phyloP scores from a whole-genome alignment of 2,888 invertebrate genomes.

The Tetragnatha montana region DNA sequence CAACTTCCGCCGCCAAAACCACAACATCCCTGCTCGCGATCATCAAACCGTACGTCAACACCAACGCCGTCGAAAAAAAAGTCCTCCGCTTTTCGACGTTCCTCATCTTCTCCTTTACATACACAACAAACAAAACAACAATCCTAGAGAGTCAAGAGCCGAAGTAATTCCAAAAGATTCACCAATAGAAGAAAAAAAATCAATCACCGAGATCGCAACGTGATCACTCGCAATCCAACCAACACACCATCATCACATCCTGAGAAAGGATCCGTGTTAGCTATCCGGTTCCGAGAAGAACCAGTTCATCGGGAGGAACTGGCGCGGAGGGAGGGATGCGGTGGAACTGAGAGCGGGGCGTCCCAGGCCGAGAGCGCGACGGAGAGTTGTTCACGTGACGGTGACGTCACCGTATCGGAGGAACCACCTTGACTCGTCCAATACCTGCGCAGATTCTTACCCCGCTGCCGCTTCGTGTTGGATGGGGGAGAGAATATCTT shows the following conservation, averaged over 20 bases:
- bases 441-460: slow-evolving; percentile 41
- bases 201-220: too few relatives aligned
- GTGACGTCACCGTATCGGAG: slow-evolving; percentile 17
- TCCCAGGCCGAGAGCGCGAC: slow-evolving; percentile 20
- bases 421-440: slow-evolving; percentile 13
- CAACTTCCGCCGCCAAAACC: neutral
- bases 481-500: slow-evolving; percentile 9
- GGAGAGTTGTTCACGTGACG: slow-evolving; percentile 41
- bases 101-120: neutral
- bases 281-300: too few relatives aligned
- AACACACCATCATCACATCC: neutral
- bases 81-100: neutral
- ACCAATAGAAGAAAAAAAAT: neutral
- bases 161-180: neutral
- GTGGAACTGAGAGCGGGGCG: slow-evolving; percentile 1
- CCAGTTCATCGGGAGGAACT: neutral
- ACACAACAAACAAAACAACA: neutral
- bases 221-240: neutral
- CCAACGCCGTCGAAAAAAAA: neutral
- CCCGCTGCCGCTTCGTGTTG: neutral
- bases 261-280: neutral
- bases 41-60: neutral
- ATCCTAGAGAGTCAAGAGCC: neutral
- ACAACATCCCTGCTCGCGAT: neutral
- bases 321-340: neutral